These are phyloP conservation scores for Hesperia comma DNA, from an alignment of 2,888 invertebrate genomes.

Conservation along the genomic window DNA sequence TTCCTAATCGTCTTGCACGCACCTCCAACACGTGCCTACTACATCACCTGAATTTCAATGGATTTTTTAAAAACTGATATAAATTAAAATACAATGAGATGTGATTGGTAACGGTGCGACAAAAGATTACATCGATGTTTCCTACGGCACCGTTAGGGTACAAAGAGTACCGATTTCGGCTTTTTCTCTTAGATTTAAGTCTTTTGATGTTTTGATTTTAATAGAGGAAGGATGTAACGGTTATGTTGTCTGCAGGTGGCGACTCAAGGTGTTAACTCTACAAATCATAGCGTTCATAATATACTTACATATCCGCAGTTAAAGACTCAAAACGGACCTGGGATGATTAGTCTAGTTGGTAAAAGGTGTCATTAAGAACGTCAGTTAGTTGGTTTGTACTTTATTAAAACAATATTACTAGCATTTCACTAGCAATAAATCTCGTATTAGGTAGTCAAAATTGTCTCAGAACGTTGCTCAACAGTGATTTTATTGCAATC, in stretches of 20 bases:
- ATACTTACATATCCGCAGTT: too few relatives aligned
- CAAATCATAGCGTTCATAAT: too few relatives aligned
- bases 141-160: constrained; percentile 48
- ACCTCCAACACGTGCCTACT: constrained; percentile 67
- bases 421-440: too few relatives aligned
- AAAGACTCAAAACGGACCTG: too few relatives aligned
- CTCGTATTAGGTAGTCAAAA: too few relatives aligned
- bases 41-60: constrained; percentile 68
- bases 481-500: too few relatives aligned
- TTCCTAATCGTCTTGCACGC: constrained; percentile 78
- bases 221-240: constrained; percentile 38
- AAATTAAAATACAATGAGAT: constrained; percentile 63
- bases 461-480: too few relatives aligned
- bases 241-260: constrained; percentile 15
- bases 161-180: constrained; percentile 33
- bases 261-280: too few relatives aligned
- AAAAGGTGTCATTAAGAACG: too few relatives aligned
- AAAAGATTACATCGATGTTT: constrained; percentile 53
- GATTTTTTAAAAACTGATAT: constrained; percentile 56
- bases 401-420: too few relatives aligned
- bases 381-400: too few relatives aligned
- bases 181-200: constrained; percentile 34
- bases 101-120: constrained; percentile 54
- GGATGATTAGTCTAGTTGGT: too few relatives aligned
- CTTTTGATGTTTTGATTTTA: constrained; percentile 30